Evolutionary conservation across 2,113 vertebrate species (phyloP).

Genomic region (Triplophysa dalaica): DNA sequence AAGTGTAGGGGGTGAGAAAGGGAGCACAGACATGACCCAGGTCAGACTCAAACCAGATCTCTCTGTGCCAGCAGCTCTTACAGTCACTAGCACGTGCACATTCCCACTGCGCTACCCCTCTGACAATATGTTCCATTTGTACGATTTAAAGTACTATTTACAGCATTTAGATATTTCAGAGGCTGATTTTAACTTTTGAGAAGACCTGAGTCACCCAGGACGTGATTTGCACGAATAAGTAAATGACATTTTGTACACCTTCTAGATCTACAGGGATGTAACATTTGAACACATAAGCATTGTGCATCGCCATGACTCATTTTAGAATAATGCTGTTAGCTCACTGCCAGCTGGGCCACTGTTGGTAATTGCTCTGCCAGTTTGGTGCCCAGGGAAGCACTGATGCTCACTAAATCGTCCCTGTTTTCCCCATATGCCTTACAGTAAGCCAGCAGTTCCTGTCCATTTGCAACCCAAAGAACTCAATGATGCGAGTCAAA

Average conservation of each 20-base stretch:
- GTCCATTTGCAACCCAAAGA: slow-evolving; percentile 24
- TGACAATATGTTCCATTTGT: background rate
- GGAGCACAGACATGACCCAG: too few relatives aligned
- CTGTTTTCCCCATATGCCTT: slow-evolving; percentile 16
- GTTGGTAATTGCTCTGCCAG: slow-evolving; percentile 32
- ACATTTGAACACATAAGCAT: slow-evolving; percentile 32
- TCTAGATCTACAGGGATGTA: slow-evolving; percentile 17
- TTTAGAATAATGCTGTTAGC: slow-evolving; percentile 40
- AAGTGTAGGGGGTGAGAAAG: too few relatives aligned
- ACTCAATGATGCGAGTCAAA: slow-evolving; percentile 5
- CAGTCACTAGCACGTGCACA: too few relatives aligned
- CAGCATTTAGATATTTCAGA: background rate
- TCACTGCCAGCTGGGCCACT: slow-evolving; percentile 33
- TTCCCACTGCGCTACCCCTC: too few relatives aligned
- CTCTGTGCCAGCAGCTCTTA: too few relatives aligned
- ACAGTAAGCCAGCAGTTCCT: slow-evolving; percentile 17
- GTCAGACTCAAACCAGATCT: too few relatives aligned
- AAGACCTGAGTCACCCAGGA: background rate
- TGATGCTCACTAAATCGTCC: slow-evolving; percentile 8
- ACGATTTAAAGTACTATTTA: background rate
- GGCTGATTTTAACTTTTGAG: slow-evolving; percentile 2
- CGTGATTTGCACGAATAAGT: slow-evolving; percentile 8
- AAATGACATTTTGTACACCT: slow-evolving; percentile 23
- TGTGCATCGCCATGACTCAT: slow-evolving; percentile 33
- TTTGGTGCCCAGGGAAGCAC: slow-evolving; percentile 25